Evolutionary conservation across 2,888 invertebrate species (phyloP), one percentile per base, ranked within the genome.

Genomic region (Elmis aenea): DNA sequence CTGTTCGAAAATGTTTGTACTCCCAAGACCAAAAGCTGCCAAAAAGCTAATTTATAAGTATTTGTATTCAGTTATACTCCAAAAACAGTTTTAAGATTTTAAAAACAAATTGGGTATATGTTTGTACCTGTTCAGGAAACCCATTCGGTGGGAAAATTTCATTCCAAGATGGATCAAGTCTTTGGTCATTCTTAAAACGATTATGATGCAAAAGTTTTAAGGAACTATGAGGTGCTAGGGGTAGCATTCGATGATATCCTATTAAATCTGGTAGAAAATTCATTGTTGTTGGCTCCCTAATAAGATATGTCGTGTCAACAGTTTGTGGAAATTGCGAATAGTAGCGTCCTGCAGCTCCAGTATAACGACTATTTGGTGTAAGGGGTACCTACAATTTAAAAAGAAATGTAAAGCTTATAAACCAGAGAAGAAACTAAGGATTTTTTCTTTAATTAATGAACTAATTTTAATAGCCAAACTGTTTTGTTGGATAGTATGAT

Each of bases 291-390:
- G 71, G 70, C 22, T 61, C 62, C 15, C 75, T 69, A 46, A 74
- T 73, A 23, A 75, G 60, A 59, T 78, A 78, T 2, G 78, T 78
- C 1, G 78, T 77, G 50, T 78, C 77, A 11, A 77, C 62, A 3
- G 71, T 64, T 43, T 69, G 69, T 18, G 67, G 65, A 14, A 67
- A 63, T 14, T 69, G 64, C 35, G 62, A 60, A 18, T 66, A 60
- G 48, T 70, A 69, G 21, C 69, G 66, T 23, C 75, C 76, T 50
- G 72, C 73, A 1, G 69, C 62, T 2, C 73, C 68, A 5, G 69
- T 71, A 45, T 70, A 75, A 29, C 76, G 66, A 3, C 71, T 72
- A 51, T 77, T 76, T 2, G 71, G 67, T 24, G 70, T 72, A 9
- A 74, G 58, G 9, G 69, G 68, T 5, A 75, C 69, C 61, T 69